Evolutionary conservation across 1,140 invertebrate species (phyloP), one percentile per base, ranked within the genome.

Genomic region (Ceratosolen fusciceps): DNA sequence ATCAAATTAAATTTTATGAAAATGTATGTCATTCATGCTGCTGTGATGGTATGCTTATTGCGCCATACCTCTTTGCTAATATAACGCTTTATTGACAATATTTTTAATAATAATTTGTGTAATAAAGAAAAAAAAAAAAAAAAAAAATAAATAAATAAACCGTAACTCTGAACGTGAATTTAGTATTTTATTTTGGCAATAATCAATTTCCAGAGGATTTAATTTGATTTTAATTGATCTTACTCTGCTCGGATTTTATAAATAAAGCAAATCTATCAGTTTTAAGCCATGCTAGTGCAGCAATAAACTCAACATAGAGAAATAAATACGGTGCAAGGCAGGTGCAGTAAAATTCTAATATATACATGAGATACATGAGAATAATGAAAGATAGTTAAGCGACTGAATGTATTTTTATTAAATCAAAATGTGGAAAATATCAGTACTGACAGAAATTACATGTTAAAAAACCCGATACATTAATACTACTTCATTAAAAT

Each of bases 191-290:
- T n/a, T n/a, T n/a, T n/a, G n/a, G n/a, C n/a, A n/a, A n/a, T n/a
- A n/a, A n/a, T n/a, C n/a, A n/a, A n/a, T n/a, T n/a, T n/a, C n/a
- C n/a, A n/a, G n/a, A n/a, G n/a, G n/a, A n/a, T n/a, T n/a, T n/a
- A n/a, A 10, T 14, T 37, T n/a, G 14, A 37, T 37, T 39, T 34
- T 1, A n/a, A 8, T 67, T 43, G 70, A 79, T 79, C 5, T 74
- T 83, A 83, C 80, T 87, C 85, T 83, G 83, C 83, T 84, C 82
- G 82, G 83, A 72, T 83, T n/a, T n/a, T 81, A 82, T 65, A 84
- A 78, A 79, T 71, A 81, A 86, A 83, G 52, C 85, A 77, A 87
- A 89, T 87, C 86, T 56, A 84, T 82, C 81, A 83, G 76, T 80
- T 81, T 77, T 31, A n/a, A 37, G 26, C 74, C 85, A 86, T 88